Evolutionary conservation across 2,797 vertebrate species (phyloP), one percentile per base, ranked within the genome.

Genomic region (Chelon auratus): DNA sequence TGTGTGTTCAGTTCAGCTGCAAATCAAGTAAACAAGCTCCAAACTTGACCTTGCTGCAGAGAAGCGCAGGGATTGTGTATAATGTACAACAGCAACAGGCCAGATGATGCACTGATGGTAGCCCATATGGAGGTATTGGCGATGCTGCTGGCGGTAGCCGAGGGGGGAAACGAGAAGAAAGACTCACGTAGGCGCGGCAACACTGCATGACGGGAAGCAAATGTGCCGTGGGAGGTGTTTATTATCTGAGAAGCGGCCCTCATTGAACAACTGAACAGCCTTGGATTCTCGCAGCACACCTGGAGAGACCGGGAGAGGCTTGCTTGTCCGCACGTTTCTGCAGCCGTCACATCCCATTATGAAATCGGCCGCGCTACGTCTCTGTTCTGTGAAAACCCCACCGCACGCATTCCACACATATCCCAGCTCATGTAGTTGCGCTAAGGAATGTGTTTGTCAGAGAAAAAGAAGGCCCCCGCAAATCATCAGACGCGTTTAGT

Each of bases 21-120:
- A 54, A 77, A 65, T 59, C 36, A 68, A 87, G 65, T 68, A 80
- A 78, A 84, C 78, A 60, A 59, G 4, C 59, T 6, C 66, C 66
- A 58, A 83, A 68, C 62, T 67, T 63, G 85, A 93, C 86, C 81
- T 68, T 81, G 82, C 63, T 76, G 85, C 68, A 26, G 68, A 81
- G 63, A 72, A 86, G 78, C 61, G 75, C 63, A 63, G 58, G 71
- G 65, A 81, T 75, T 75, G 61, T 81, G 55, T 75, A 80, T 62
- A 87, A 81, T 66, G 67, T 65, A 57, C 47, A 42, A 20, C 62
- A 58, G 82, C 81, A 64, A 57, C 58, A 65, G 64, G 53, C 55
- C 71, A 67, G 83, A 70, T 53, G 62, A 82, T 67, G 43, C 67
- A 36, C 50, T 71, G 55, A 62, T 70, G 62, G 65, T 2, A 36